Percentiles rank a stretch among this genome's conserved stretches.
phyloP scores from a whole-genome alignment of 1,140 invertebrate genomes.

The Drosophila paulistorum region DNA sequence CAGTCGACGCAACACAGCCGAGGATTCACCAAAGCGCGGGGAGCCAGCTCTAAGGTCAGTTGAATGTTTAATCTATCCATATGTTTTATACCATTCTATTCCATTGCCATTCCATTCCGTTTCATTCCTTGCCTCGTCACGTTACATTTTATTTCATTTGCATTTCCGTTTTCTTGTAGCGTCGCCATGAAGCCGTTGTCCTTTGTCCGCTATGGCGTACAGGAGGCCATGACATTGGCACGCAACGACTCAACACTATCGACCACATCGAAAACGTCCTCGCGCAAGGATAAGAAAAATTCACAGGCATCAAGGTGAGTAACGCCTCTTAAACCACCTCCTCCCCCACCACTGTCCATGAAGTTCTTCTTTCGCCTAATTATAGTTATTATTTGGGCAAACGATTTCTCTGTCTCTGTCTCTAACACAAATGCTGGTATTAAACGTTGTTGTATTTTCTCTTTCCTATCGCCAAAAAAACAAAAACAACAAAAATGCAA shows the following conservation, averaged over 20 bases:
- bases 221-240: slow-evolving; percentile 82
- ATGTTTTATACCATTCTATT: too few relatives aligned
- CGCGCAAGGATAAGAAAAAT: slow-evolving; percentile 83
- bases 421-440: slow-evolving; percentile 4
- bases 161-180: slow-evolving; percentile 40
- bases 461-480: neutral
- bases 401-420: too few relatives aligned
- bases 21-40: slow-evolving; percentile 75
- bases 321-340: neutral
- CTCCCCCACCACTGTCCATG: too few relatives aligned
- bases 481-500: slow-evolving; percentile 31
- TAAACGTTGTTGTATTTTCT: neutral
- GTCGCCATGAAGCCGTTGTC: slow-evolving; percentile 83
- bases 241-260: slow-evolving; percentile 83
- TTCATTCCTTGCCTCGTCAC: slow-evolving; percentile 28
- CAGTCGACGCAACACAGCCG: slow-evolving; percentile 69
- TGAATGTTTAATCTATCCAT: neutral
- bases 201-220: slow-evolving; percentile 81
- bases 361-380: slow-evolving; percentile 44
- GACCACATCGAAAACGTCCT: slow-evolving; percentile 82
- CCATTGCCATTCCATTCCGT: neutral
- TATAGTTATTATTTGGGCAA: slow-evolving; percentile 56
- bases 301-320: slow-evolving; percentile 83
- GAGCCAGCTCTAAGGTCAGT: slow-evolving; percentile 79
- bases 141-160: slow-evolving; percentile 14